These are phyloP conservation scores for Formica exsecta DNA, from an alignment of 1,140 invertebrate species.

Conservation along the genomic window DNA sequence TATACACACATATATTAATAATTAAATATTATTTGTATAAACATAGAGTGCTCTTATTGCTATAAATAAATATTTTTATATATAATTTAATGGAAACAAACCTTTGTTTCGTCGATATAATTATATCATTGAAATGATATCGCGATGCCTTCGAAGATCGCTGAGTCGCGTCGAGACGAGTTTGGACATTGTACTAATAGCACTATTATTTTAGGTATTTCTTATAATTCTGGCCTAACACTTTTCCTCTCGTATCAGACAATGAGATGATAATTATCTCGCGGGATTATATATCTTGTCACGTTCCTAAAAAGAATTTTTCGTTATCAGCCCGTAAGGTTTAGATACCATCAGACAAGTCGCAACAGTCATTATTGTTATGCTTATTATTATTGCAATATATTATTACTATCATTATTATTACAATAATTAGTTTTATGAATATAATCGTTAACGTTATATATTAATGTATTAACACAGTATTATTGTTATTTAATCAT, in stretches of 20 bases:
- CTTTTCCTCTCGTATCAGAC: conserved; percentile 4
- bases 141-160: conserved; percentile 43
- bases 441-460: conserved; percentile 12
- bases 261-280: conserved; percentile 14
- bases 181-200: conserved; percentile 37
- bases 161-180: neutral
- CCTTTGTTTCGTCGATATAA: conserved; percentile 8
- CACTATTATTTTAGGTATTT: conserved; percentile 4
- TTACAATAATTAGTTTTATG: neutral
- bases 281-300: conserved; percentile 15
- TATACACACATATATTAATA: neutral
- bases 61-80: neutral
- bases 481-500: conserved; percentile 41
- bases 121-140: neutral
- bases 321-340: conserved; percentile 14
- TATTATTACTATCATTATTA: conserved; percentile 34
- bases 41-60: neutral
- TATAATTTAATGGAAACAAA: neutral
- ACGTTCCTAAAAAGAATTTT: conserved; percentile 36
- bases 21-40: neutral
- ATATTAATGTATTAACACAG: conserved; percentile 18
- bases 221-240: conserved; percentile 19
- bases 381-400: conserved; percentile 5
- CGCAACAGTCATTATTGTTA: conserved; percentile 41
- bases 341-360: conserved; percentile 14